Evolutionary conservation across 2,797 vertebrate genomes (phyloP).

Genomic region (Pogoniulus pusillus): DNA sequence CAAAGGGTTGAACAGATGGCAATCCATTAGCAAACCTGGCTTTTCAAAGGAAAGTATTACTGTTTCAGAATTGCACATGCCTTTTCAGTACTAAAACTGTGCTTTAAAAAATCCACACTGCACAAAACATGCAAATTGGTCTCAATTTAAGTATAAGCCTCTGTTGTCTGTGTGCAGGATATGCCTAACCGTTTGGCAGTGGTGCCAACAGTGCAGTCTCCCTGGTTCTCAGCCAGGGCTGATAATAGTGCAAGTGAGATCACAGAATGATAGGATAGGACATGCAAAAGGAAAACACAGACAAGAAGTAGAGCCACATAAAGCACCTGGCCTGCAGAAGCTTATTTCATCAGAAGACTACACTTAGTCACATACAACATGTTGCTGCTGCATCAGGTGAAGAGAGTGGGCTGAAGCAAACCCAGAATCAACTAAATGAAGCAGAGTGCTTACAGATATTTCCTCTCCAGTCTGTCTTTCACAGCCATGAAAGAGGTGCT

Average conservation of each 20-base stretch:
- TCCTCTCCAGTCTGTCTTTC: not conserved
- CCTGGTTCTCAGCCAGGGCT: not conserved
- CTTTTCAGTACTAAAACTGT: constrained; percentile 34
- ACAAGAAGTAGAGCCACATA: not conserved
- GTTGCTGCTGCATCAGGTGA: not conserved
- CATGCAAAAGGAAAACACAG: not conserved
- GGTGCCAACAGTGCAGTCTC: not conserved
- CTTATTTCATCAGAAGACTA: not conserved
- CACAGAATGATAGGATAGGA: not conserved
- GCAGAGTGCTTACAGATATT: not conserved
- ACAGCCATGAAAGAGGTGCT: not conserved
- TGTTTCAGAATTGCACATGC: constrained; percentile 49
- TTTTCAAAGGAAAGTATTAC: constrained; percentile 64
- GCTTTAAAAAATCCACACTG: constrained; percentile 41
- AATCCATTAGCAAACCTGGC: constrained; percentile 73
- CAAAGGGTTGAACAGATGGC: constrained; percentile 74
- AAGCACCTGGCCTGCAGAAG: not conserved
- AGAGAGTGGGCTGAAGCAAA: not conserved
- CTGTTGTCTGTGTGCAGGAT: constrained; percentile 10
- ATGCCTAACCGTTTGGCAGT: not conserved
- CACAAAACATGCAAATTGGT: constrained; percentile 26
- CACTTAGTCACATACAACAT: not conserved
- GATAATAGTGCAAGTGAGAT: not conserved
- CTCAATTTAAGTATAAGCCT: constrained; percentile 47
- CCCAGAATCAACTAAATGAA: not conserved